These are phyloP conservation scores for Echeneis naucrates DNA, from an alignment of 2,797 vertebrate species.

Conservation along the genomic window DNA sequence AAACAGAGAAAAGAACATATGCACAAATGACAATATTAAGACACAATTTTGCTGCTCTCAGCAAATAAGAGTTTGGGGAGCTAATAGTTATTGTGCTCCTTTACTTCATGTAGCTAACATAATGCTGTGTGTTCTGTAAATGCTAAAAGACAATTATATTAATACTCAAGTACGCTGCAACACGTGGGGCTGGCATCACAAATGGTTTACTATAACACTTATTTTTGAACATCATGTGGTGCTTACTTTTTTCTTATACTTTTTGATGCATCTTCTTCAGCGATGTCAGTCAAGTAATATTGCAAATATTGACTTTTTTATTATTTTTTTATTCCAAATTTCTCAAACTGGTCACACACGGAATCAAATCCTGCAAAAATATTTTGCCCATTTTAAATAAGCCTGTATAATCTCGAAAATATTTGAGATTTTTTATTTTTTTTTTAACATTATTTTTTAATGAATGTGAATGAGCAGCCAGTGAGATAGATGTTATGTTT, in stretches of 20 bases:
- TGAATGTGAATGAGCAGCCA: conserved; percentile 17
- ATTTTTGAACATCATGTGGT: too few relatives aligned
- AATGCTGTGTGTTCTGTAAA: too few relatives aligned
- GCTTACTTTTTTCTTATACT: not conserved
- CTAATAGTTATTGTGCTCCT: not conserved
- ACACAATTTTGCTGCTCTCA: not conserved
- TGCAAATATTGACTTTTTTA: not conserved
- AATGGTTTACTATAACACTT: too few relatives aligned
- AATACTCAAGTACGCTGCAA: too few relatives aligned
- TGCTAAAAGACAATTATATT: too few relatives aligned
- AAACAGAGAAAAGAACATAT: too few relatives aligned
- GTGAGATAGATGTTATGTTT: conserved; percentile 46
- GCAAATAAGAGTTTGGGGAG: not conserved
- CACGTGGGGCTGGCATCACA: not conserved
- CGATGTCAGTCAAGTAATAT: too few relatives aligned
- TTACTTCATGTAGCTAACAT: not conserved
- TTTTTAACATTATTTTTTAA: conserved; percentile 5
- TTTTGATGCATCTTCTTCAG: not conserved
- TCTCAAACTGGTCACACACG: not conserved
- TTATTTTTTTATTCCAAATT: not conserved
- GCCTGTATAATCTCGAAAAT: not conserved
- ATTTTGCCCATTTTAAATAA: conserved; percentile 5
- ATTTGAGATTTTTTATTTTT: too few relatives aligned
- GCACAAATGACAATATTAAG: too few relatives aligned
- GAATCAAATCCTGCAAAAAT: not conserved